These are phyloP conservation scores for Dynastes grantii DNA, from an alignment of 2,888 invertebrate species.

Conservation along the genomic window DNA sequence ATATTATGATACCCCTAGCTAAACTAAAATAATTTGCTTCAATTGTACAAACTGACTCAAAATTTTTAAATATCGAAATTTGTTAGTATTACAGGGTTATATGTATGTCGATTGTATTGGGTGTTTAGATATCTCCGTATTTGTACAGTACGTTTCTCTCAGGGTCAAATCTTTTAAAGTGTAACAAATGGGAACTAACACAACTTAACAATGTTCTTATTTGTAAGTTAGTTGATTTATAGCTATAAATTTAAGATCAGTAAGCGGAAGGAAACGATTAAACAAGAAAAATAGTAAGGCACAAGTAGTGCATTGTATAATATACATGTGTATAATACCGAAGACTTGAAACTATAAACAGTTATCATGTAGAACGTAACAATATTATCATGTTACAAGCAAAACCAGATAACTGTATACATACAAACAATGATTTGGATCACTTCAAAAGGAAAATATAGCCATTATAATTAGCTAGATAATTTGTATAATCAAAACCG, in stretches of 20 bases:
- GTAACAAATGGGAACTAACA: neutral
- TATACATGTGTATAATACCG: too few species aligned
- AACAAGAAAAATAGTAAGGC: too few species aligned
- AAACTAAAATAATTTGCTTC: neutral
- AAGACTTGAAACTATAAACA: too few species aligned
- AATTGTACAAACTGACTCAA: too few species aligned
- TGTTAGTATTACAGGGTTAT: neutral
- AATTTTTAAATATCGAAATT: too few species aligned
- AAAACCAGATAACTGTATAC: conserved; percentile 5
- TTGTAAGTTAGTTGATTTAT: too few species aligned
- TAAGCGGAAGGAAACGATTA: too few species aligned
- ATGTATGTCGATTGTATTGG: neutral
- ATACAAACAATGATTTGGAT: conserved; percentile 2
- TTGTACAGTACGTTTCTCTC: neutral
- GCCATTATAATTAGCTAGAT: conserved; percentile 48
- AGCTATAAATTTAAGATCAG: too few species aligned
- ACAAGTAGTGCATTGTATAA: too few species aligned
- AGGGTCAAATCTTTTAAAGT: conserved; percentile 29
- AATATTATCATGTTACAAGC: conserved; percentile 11
- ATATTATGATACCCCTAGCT: neutral
- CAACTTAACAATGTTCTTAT: too few species aligned
- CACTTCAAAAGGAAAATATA: conserved; percentile 8
- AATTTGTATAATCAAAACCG: conserved; percentile 51
- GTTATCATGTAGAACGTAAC: neutral
- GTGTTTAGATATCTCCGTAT: neutral